Percentiles rank a stretch among this genome's conserved stretches.
Evolutionary conservation across 1,140 invertebrate species (phyloP).

Genomic region (Euura saliciscinereae): DNA sequence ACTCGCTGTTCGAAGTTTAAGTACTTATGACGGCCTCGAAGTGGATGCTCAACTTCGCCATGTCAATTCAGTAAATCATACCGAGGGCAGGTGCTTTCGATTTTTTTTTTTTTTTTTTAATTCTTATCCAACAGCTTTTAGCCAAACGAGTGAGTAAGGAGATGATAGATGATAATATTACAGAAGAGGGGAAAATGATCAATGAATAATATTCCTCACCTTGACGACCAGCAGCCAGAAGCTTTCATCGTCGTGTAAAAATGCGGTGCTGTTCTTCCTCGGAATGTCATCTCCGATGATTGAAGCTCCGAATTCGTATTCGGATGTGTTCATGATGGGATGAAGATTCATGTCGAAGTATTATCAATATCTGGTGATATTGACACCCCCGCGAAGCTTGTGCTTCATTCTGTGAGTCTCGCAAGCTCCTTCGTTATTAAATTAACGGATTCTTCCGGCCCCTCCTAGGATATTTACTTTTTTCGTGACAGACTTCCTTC

Average conservation of each 20-base stretch:
- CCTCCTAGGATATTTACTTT: background rate
- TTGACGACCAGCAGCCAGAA: conserved; percentile 10
- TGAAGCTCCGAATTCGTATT: background rate
- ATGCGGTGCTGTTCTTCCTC: background rate
- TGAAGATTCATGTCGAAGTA: no score
- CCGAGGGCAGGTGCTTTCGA: no score
- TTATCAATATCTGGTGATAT: no score
- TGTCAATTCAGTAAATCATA: no score
- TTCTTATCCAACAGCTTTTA: no score
- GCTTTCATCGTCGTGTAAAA: background rate
- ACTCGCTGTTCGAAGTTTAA: no score
- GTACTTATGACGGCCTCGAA: no score
- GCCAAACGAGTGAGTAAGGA: background rate
- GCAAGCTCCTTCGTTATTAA: background rate
- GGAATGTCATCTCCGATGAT: background rate
- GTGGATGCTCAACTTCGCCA: no score
- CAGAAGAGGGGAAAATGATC: background rate
- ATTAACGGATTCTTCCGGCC: background rate
- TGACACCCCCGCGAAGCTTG: background rate
- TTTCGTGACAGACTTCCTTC: background rate
- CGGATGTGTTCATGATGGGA: no score
- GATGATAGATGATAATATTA: background rate
- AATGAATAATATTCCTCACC: background rate
- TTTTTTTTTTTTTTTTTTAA: no score
- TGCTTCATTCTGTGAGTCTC: background rate